Base-by-base conservation (phyloP, 2,113 vertebrate species). In the Puntigrus tetrazona region DNA sequence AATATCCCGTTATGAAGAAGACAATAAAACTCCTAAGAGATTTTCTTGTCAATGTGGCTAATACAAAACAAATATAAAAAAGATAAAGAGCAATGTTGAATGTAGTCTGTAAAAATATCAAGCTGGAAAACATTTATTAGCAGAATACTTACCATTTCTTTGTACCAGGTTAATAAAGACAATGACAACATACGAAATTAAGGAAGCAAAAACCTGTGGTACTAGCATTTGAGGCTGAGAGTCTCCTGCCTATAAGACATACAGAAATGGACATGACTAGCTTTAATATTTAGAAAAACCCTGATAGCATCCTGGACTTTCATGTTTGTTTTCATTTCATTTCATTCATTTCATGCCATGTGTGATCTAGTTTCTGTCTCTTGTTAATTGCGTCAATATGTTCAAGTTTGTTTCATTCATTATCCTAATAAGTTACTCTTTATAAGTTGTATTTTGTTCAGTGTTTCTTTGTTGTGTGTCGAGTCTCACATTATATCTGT, bases 161-260 rank as follows among this genome's bases (percentile, higher is more conserved):
- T 14, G 59, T 29, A 29, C 1, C 59, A 27, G 11, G 7, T 29
- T 67, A 34, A 36, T 34, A 20, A 20, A 34, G 29, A 9, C 63
- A 2, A 67, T 67, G 16, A 67, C 31, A 85, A 85, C 83, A 83
- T 76, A 45, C 4, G n/a, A 61, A 65, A 27, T 79, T 22, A 63
- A 57, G 4, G 34, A 81, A 43, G 22, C 38, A 11, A 45, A 29
- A 27, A 70, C 36, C 69, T n/a, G n/a, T 88, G 85, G 88, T 88
- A 87, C 89, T 87, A 55, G 90, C 81, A 73, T 90, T 92, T 92
- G 88, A 91, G 91, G 89, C 87, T 0, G 82, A 34, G 27, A 77
- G 75, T 79, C 59, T 87, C 79, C 90, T 85, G 61, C 63, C 82
- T 76, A 69, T 84, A 78, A 78, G 47, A 76, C 47, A 55, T 29